Conservation (phyloP, 2,888 invertebrate species). For the Andrena chrysosceles region DNA sequence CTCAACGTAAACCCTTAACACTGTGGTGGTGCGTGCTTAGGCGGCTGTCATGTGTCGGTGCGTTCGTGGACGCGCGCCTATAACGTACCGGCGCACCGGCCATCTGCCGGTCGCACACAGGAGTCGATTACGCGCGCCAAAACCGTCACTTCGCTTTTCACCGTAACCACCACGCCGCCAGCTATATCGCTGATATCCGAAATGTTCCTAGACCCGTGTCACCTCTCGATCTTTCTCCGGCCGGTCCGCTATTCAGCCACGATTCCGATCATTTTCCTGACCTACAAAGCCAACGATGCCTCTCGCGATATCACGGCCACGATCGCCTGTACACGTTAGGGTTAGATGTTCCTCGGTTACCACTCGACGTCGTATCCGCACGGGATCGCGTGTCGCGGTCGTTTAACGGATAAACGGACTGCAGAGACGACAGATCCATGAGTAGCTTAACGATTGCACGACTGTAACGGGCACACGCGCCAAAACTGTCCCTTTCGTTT, state of each 20-base stretch:
- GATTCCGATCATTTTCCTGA: not conserved
- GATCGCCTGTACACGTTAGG: constrained; percentile 28
- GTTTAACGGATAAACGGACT: not conserved
- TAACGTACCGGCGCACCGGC: constrained; percentile 79
- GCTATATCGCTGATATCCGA: constrained; percentile 59
- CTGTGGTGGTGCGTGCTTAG: constrained; percentile 57
- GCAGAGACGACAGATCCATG: not conserved
- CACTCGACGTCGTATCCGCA: not conserved
- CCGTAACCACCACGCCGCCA: constrained; percentile 78
- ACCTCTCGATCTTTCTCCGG: constrained; percentile 16
- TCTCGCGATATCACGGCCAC: not conserved
- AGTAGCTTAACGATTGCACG: not conserved
- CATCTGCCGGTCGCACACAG: constrained; percentile 81
- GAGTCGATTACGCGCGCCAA: constrained; percentile 83
- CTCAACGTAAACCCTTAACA: constrained; percentile 41
- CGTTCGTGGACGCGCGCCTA: constrained; percentile 66
- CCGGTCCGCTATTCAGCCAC: not conserved
- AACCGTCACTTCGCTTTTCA: constrained; percentile 74
- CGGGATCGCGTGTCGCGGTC: not conserved
- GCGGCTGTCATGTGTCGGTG: constrained; percentile 66
- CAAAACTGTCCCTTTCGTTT: constrained; percentile 60
- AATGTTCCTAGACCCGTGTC: constrained; percentile 61
- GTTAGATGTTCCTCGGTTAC: constrained; percentile 18
- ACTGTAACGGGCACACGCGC: constrained; percentile 54
- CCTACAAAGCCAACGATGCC: not conserved